phyloP scores from a whole-genome alignment of 1,140 invertebrate species.

The Nilaparvata lugens region DNA sequence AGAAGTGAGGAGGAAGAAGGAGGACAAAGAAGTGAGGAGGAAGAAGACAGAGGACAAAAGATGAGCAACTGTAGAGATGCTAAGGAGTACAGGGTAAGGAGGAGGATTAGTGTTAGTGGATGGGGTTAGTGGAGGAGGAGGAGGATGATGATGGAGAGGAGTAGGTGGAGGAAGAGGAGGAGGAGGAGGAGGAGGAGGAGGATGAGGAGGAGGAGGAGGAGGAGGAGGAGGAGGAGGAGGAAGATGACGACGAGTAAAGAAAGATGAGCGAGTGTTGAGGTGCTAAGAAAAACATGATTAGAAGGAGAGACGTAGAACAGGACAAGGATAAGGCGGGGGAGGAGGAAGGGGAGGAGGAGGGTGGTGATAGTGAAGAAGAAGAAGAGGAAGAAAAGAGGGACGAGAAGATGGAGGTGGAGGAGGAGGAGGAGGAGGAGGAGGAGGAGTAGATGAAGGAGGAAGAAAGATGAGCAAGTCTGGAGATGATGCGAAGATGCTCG shows the following conservation, averaged over 20 bases:
- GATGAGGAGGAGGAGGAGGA: too few species aligned
- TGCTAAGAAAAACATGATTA: too few species aligned
- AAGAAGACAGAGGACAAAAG: too few species aligned
- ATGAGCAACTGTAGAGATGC: too few species aligned
- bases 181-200: not conserved
- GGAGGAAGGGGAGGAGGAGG: not conserved
- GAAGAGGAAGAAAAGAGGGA: not conserved
- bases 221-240: not conserved
- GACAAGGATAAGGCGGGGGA: not conserved
- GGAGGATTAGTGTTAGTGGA: too few species aligned
- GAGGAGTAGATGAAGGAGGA: not conserved
- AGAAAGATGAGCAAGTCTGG: not conserved
- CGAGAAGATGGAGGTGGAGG: not conserved
- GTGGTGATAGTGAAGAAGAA: not conserved
- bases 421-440: not conserved
- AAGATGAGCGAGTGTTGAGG: too few species aligned
- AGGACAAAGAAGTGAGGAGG: too few species aligned
- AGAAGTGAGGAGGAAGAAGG: too few species aligned
- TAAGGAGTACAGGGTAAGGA: too few species aligned
- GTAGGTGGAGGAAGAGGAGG: not conserved
- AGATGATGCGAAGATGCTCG: not conserved
- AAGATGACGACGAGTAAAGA: not conserved
- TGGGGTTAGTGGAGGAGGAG: too few species aligned
- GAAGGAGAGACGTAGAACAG: too few species aligned
- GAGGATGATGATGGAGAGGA: too few species aligned